Conservation (phyloP, 2,888 invertebrate genomes). For the Epinotia ramella region DNA sequence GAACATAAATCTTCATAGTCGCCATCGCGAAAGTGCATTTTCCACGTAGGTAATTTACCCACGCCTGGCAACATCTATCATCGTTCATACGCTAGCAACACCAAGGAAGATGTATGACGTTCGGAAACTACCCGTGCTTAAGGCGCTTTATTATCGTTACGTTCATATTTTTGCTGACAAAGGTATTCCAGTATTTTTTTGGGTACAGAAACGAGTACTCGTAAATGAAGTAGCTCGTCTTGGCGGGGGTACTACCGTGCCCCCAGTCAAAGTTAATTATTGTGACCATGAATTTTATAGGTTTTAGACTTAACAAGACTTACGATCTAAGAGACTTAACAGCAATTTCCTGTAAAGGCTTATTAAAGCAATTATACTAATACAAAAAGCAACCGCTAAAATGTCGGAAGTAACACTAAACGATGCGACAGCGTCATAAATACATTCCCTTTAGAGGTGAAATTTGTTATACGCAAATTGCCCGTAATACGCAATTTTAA, state of each 20-base stretch:
- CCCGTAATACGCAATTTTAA: slow-evolving; percentile 44
- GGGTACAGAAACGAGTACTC: not conserved
- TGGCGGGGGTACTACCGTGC: no score
- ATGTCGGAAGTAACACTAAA: slow-evolving; percentile 12
- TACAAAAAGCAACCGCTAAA: not conserved
- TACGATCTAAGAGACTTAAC: not conserved
- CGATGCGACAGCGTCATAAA: slow-evolving; percentile 16
- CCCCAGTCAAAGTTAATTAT: not conserved
- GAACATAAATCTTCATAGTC: slow-evolving; percentile 58
- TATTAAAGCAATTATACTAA: no score
- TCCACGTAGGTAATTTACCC: slow-evolving; percentile 59
- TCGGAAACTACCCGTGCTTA: slow-evolving; percentile 46
- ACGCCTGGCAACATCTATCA: slow-evolving; percentile 62
- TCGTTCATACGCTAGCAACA: slow-evolving; percentile 57
- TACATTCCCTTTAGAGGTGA: slow-evolving; percentile 16
- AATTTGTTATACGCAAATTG: slow-evolving; percentile 27
- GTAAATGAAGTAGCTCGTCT: no score
- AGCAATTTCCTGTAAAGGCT: not conserved
- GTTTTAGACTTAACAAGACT: not conserved
- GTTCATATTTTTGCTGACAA: slow-evolving; percentile 38
- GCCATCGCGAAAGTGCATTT: slow-evolving; percentile 65
- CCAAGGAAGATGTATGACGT: slow-evolving; percentile 52
- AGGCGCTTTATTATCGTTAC: slow-evolving; percentile 41
- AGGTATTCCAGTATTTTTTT: slow-evolving; percentile 8
- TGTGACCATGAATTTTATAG: not conserved